Conservation (phyloP, 2,888 invertebrate genomes). For the Apantesis nais region DNA sequence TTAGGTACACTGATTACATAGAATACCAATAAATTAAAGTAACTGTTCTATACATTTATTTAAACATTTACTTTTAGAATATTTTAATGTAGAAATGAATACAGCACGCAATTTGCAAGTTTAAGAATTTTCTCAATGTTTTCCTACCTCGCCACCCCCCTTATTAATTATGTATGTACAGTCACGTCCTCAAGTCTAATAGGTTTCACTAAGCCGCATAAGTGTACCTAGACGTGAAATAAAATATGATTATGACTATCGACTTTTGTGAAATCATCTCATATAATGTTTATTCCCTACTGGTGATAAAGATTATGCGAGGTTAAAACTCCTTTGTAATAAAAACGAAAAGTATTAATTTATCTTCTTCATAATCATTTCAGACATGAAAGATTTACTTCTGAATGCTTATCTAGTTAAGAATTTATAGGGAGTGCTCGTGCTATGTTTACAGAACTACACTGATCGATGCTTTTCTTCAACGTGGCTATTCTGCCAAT, state of each 20-base stretch:
- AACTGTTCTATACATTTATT: too few species aligned
- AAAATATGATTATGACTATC: constrained; percentile 8
- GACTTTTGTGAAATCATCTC: not conserved
- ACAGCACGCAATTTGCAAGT: not conserved
- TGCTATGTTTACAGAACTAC: too few species aligned
- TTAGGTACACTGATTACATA: too few species aligned
- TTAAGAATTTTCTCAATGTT: constrained; percentile 1
- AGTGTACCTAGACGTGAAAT: constrained; percentile 3
- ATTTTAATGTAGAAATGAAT: too few species aligned
- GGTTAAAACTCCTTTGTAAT: not conserved
- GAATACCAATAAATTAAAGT: too few species aligned
- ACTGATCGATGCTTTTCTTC: too few species aligned
- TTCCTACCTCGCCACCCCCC: not conserved
- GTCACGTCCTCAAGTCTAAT: constrained; percentile 34
- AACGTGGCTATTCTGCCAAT: too few species aligned
- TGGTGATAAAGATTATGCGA: not conserved
- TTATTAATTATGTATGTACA: constrained; percentile 31
- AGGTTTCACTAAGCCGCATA: constrained; percentile 14
- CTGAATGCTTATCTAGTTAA: too few species aligned
- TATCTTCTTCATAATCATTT: not conserved
- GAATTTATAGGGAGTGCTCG: too few species aligned
- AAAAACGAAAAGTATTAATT: not conserved
- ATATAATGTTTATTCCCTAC: too few species aligned
- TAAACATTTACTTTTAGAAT: too few species aligned
- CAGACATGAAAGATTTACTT: too few species aligned